Evolutionary conservation across 2,797 vertebrate genomes (phyloP).

Genomic region (Morelia viridis): DNA sequence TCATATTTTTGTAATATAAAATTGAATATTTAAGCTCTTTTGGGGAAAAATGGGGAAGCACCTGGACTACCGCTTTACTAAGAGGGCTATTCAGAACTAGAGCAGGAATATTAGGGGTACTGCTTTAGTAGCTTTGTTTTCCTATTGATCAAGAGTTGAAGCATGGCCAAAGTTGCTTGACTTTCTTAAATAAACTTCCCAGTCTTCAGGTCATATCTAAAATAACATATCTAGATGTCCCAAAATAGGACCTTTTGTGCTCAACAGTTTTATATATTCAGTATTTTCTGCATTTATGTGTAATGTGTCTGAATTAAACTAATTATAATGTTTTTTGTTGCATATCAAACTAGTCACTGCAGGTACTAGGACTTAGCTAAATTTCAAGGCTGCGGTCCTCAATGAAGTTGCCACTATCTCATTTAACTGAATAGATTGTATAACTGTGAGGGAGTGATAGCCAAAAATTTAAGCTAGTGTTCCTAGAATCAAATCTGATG

Average conservation of each 20-base stretch:
- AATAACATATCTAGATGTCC: constrained; percentile 40
- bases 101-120: constrained; percentile 57
- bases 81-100: constrained; percentile 63
- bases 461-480: not conserved
- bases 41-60: constrained; percentile 51
- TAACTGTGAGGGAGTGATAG: not conserved
- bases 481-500: not conserved
- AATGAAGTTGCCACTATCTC: not conserved
- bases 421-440: not conserved
- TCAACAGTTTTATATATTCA: constrained; percentile 51
- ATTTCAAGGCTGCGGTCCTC: constrained; percentile 5
- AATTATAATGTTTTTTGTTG: constrained; percentile 35
- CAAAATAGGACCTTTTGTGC: constrained; percentile 38
- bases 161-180: constrained; percentile 48
- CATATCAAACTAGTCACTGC: constrained; percentile 38
- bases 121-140: constrained; percentile 44
- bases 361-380: constrained; percentile 28
- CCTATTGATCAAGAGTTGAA: constrained; percentile 49
- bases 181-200: constrained; percentile 57
- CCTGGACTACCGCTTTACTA: constrained; percentile 64
- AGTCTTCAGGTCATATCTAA: constrained; percentile 67
- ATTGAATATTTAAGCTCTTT: constrained; percentile 72
- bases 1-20: constrained; percentile 73
- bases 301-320: constrained; percentile 40
- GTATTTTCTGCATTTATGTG: constrained; percentile 57